A percentile compares a stretch with the other conserved stretches of the same genome.
Evolutionary conservation across 2,888 invertebrate genomes (phyloP).

Genomic region (Neoascia interrupta): DNA sequence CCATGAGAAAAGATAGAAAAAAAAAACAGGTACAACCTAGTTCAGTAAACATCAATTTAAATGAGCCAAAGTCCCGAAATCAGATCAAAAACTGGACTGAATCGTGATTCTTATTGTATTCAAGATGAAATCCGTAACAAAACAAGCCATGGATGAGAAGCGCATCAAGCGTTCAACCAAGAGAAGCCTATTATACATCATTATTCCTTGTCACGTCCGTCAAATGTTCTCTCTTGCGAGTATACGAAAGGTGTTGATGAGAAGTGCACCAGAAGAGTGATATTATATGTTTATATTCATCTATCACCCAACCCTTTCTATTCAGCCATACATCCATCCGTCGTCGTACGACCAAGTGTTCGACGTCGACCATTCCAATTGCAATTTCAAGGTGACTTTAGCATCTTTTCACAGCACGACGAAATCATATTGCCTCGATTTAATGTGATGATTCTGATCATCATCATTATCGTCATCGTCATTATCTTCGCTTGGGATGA

Average conservation of each 20-base stretch:
- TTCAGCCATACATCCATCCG: conserved; percentile 1
- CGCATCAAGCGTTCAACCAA: conserved; percentile 22
- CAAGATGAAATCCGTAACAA: conserved; percentile 36
- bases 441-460: conserved; percentile 55
- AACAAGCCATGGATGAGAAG: background rate
- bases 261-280: conserved; percentile 28
- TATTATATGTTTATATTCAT: conserved; percentile 53
- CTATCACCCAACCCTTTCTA: conserved; percentile 49
- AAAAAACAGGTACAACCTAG: conserved; percentile 23
- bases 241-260: conserved; percentile 61
- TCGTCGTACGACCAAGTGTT: conserved; percentile 1
- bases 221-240: conserved; percentile 31
- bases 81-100: conserved; percentile 67
- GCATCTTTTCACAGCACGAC: conserved; percentile 61
- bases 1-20: background rate
- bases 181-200: conserved; percentile 65
- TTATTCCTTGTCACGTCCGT: conserved; percentile 60
- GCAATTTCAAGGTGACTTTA: conserved; percentile 68
- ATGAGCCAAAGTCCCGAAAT: conserved; percentile 63
- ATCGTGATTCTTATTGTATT: conserved; percentile 64
- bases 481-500: conserved; percentile 13
- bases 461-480: conserved; percentile 26
- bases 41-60: conserved; percentile 68
- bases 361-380: conserved; percentile 48
- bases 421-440: conserved; percentile 62